These are phyloP conservation scores for Ganaspis sp. DNA, from an alignment of 1,140 invertebrate genomes.

Conservation along the genomic window DNA sequence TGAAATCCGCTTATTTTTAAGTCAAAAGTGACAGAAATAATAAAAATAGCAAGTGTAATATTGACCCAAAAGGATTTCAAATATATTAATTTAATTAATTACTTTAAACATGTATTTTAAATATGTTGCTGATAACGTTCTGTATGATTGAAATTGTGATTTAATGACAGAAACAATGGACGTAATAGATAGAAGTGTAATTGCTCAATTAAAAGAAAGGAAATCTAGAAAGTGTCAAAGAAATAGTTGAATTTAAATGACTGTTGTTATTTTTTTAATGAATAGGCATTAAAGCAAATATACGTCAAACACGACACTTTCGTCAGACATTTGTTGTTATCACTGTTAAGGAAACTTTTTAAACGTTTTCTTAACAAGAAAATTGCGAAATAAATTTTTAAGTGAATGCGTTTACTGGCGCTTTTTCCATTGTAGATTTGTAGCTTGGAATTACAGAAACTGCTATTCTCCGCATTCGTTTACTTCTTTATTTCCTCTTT, in stretches of 20 bases:
- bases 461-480: neutral
- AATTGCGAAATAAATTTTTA: neutral
- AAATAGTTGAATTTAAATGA: slow-evolving; percentile 1
- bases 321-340: neutral
- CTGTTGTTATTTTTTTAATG: neutral
- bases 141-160: neutral
- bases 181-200: neutral
- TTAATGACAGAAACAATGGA: neutral
- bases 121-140: no score
- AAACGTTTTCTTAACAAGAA: neutral
- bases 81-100: no score
- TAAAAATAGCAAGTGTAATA: no score
- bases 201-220: neutral
- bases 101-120: no score
- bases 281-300: neutral
- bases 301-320: neutral
- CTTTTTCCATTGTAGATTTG: neutral
- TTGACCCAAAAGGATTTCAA: no score
- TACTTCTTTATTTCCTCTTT: neutral
- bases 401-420: neutral
- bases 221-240: no score
- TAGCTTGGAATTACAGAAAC: neutral
- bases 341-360: neutral
- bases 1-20: no score
- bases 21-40: no score